Conservation (phyloP, 2,113 vertebrate species). For the Laterallus jamaicensis region DNA sequence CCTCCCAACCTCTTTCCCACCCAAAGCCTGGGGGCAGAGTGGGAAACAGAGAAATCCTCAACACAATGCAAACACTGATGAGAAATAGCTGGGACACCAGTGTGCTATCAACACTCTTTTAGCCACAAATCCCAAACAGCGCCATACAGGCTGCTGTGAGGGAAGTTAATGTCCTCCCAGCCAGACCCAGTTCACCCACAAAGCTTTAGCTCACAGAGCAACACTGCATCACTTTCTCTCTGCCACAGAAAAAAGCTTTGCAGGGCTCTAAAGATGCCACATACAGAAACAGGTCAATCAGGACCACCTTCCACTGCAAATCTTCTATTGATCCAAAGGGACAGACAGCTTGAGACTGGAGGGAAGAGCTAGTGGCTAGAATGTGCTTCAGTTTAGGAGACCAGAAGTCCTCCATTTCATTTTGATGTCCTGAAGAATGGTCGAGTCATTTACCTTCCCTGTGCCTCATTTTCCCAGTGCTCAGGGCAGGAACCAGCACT, state of each 20-base stretch:
- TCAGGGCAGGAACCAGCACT: background rate
- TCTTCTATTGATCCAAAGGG: background rate
- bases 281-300: background rate
- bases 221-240: background rate
- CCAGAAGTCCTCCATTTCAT: background rate
- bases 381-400: background rate
- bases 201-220: background rate
- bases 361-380: background rate
- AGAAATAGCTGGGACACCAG: background rate
- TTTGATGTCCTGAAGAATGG: background rate
- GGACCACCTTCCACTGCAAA: background rate
- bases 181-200: background rate
- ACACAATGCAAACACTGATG: background rate
- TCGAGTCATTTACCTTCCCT: background rate
- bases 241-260: background rate
- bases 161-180: background rate
- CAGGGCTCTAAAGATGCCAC: background rate
- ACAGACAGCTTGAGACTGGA: background rate
- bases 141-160: background rate
- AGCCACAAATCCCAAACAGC: background rate
- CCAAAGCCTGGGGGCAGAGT: background rate
- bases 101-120: background rate
- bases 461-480: background rate
- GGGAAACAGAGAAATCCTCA: background rate
- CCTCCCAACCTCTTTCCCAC: background rate